These are phyloP conservation scores for Scaptomyza cyrtandrae DNA, from an alignment of 2,888 invertebrate genomes.

Conservation along the genomic window DNA sequence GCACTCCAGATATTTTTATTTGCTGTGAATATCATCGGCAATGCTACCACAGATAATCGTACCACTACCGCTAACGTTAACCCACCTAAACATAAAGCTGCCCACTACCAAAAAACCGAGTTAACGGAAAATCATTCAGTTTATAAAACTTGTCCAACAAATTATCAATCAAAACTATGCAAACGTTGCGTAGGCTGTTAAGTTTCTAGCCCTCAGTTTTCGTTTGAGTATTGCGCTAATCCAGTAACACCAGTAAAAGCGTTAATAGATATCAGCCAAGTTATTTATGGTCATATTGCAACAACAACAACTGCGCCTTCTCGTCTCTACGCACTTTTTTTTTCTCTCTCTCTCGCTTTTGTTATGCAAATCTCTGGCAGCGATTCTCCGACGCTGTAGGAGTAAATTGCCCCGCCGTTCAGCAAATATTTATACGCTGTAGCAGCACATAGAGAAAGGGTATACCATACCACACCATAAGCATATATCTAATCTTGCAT, in stretches of 20 bases:
- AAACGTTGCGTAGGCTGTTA: conserved; percentile 25
- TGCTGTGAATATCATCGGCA: conserved; percentile 71
- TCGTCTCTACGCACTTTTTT: conserved; percentile 17
- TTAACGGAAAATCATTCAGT: conserved; percentile 30
- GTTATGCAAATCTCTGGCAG: conserved; percentile 61
- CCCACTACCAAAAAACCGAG: conserved; percentile 1
- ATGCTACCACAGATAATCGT: conserved; percentile 40
- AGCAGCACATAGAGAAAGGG: not conserved
- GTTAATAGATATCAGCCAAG: conserved; percentile 81
- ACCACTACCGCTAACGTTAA: not conserved
- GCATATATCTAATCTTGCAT: not conserved
- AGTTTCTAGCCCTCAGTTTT: conserved; percentile 1
- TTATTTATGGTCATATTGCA: conserved; percentile 70
- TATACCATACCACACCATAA: not conserved
- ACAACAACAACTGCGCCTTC: conserved; percentile 37
- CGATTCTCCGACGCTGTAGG: conserved; percentile 67
- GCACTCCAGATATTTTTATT: conserved; percentile 78
- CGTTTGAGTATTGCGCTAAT: conserved; percentile 52
- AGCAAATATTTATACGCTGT: conserved; percentile 68
- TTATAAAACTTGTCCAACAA: conserved; percentile 27
- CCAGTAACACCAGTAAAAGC: conserved; percentile 76
- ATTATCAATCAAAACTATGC: conserved; percentile 40
- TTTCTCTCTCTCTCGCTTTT: conserved; percentile 39
- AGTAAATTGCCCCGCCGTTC: conserved; percentile 80
- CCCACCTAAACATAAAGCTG: not conserved